Evolutionary conservation across 2,888 invertebrate genomes (phyloP), one percentile per base, ranked within the genome.

Genomic region (Matsumyia berberina): DNA sequence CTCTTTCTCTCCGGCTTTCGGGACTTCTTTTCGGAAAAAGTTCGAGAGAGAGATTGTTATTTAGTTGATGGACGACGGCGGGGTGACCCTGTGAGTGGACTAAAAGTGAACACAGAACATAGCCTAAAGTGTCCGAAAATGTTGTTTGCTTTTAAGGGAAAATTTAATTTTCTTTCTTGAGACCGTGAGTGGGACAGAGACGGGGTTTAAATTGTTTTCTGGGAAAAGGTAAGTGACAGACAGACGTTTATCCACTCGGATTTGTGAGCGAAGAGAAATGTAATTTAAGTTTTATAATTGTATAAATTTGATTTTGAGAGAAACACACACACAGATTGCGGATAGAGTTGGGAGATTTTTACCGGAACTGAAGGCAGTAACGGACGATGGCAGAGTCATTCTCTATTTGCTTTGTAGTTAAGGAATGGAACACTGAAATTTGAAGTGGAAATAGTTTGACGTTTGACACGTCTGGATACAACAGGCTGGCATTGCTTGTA

Each of bases 281-380:
- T 42, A 72, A 66, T 72, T 67, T 60, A 60, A 73, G 60, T 80
- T 74, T 74, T 44, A 53, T 73, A 73, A 80, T 67, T 80, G 58
- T 53, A 24, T 39, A 64, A 57, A 79, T 72, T 55, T 31, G 46
- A 62, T 69, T 62, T 64, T 33, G 35, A 35, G 33, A 24, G 51
- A 46, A 70, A 35, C 46, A 33, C 62, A 53, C 31, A 44, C 29
- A 31, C 9, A 46, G 46, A 31, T 60, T 31, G 29, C 2, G 15
- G 11, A 5, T 31, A 31, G 44, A 44, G 60, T 44, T 60, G 17
- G 24, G 4, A 24, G 24, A 24, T 24, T 24, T 24, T 4, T 24
- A 4, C 24, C 4, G n/a, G 24, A 24, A 24, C 24, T 24, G 24
- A 4, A 24, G 24, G 24, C 24, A 1, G 1, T 24, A 4, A 24